These are phyloP conservation scores for Balaeniceps rex DNA, from an alignment of 2,113 vertebrate species.

Conservation along the genomic window DNA sequence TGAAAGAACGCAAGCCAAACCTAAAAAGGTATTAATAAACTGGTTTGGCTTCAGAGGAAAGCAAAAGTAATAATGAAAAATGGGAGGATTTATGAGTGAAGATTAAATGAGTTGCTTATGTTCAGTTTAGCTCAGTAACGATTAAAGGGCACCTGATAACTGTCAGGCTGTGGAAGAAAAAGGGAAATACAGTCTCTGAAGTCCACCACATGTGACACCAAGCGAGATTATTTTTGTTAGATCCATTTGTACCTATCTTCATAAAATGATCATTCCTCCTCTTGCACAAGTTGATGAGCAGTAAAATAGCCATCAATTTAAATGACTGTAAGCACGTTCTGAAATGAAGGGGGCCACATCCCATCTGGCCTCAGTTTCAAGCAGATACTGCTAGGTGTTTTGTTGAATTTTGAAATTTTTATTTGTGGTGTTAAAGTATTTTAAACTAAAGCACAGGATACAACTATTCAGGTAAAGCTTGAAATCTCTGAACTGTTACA, in stretches of 20 bases:
- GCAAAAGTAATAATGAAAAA: neutral
- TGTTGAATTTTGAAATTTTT: neutral
- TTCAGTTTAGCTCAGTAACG: neutral
- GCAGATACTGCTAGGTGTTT: neutral
- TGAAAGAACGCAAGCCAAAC: neutral
- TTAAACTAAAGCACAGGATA: neutral
- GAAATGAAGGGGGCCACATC: neutral
- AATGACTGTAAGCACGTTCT: neutral
- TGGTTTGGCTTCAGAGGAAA: neutral
- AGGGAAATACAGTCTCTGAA: neutral
- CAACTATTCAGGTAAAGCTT: neutral
- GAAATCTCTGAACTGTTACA: neutral
- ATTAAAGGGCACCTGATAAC: slow-evolving; percentile 11
- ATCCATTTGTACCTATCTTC: neutral
- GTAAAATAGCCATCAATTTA: neutral
- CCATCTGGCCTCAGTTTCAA: neutral
- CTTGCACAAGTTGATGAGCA: neutral
- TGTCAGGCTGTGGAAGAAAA: neutral
- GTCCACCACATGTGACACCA: neutral
- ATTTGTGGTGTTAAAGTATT: neutral
- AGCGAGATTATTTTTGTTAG: neutral
- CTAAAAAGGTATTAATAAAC: neutral
- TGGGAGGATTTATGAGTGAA: neutral
- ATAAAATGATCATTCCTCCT: neutral
- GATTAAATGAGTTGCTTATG: neutral